Percentiles rank a stretch among this genome's conserved stretches.
Evolutionary conservation across 2,888 invertebrate genomes (phyloP).

Genomic region (Heliconius ethilla): DNA sequence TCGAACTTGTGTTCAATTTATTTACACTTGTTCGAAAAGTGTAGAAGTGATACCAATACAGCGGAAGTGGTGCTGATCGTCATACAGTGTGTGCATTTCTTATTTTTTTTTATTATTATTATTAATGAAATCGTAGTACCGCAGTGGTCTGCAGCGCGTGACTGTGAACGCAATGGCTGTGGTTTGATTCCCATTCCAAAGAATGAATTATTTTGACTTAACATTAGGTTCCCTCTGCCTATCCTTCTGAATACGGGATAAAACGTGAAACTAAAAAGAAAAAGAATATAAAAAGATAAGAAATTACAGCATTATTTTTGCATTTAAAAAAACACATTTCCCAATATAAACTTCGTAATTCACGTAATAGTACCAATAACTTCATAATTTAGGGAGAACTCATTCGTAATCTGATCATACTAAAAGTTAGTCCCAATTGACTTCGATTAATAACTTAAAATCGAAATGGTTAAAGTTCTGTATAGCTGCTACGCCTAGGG

Average conservation of each 20-base stretch:
- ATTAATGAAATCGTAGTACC: no score
- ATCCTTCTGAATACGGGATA: no score
- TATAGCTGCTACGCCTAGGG: slow-evolving; percentile 4
- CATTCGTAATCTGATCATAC: slow-evolving; percentile 20
- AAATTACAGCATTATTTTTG: background rate
- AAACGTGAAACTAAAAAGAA: no score
- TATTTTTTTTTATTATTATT: no score
- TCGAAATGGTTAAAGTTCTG: slow-evolving; percentile 39
- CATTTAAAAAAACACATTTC: background rate
- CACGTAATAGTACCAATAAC: background rate
- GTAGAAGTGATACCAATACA: background rate
- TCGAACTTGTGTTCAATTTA: slow-evolving; percentile 20
- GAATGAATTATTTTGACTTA: no score
- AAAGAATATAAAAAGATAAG: background rate
- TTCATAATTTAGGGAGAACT: slow-evolving; percentile 4
- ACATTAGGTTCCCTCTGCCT: no score
- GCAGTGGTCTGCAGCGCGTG: no score
- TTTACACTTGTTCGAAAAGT: slow-evolving; percentile 28
- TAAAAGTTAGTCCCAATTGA: slow-evolving; percentile 24
- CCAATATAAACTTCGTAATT: background rate
- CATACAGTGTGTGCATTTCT: no score
- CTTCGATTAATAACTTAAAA: slow-evolving; percentile 39
- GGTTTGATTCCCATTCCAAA: no score
- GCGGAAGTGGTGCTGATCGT: no score
- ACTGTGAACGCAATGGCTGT: no score